phyloP scores from a whole-genome alignment of 1,140 invertebrate genomes.

The Gryon sp. region DNA sequence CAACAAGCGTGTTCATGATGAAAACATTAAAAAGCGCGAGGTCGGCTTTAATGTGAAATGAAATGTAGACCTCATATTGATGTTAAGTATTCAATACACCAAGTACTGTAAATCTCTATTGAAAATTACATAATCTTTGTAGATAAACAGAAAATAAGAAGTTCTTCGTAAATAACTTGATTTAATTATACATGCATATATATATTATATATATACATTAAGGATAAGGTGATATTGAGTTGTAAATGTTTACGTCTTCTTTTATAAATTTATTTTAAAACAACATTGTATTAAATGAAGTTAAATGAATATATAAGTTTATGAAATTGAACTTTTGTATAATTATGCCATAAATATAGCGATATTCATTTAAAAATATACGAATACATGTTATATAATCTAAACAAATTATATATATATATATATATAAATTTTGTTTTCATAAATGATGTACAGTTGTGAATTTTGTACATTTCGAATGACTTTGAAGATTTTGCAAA shows the following conservation, averaged over 20 bases:
- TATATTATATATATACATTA: slow-evolving; percentile 25
- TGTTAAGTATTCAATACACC: slow-evolving; percentile 63
- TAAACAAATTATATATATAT: slow-evolving; percentile 20
- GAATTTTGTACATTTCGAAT: slow-evolving; percentile 41
- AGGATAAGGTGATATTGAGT: slow-evolving; percentile 45
- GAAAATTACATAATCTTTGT: slow-evolving; percentile 65
- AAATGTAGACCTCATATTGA: slow-evolving; percentile 66
- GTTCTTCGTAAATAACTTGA: slow-evolving; percentile 49
- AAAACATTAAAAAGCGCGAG: slow-evolving; percentile 57
- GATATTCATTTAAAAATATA: slow-evolving; percentile 2
- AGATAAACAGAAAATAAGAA: slow-evolving; percentile 69
- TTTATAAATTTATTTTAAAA: slow-evolving; percentile 40
- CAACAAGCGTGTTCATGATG: slow-evolving; percentile 83
- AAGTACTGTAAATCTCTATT: slow-evolving; percentile 54
- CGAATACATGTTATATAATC: slow-evolving; percentile 17
- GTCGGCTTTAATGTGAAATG: slow-evolving; percentile 32
- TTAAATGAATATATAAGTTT: slow-evolving; percentile 31
- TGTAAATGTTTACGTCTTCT: slow-evolving; percentile 43
- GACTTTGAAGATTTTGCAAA: not conserved
- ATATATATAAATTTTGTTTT: slow-evolving; percentile 16
- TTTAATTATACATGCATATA: slow-evolving; percentile 40
- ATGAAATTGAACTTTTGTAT: slow-evolving; percentile 20
- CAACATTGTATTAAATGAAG: slow-evolving; percentile 17
- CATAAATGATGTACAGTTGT: slow-evolving; percentile 41
- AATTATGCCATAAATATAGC: slow-evolving; percentile 1